Percentiles rank a stretch among this genome's conserved stretches.
phyloP scores from a whole-genome alignment of 1,140 invertebrate species.

The Aphelenchoides fujianensis region DNA sequence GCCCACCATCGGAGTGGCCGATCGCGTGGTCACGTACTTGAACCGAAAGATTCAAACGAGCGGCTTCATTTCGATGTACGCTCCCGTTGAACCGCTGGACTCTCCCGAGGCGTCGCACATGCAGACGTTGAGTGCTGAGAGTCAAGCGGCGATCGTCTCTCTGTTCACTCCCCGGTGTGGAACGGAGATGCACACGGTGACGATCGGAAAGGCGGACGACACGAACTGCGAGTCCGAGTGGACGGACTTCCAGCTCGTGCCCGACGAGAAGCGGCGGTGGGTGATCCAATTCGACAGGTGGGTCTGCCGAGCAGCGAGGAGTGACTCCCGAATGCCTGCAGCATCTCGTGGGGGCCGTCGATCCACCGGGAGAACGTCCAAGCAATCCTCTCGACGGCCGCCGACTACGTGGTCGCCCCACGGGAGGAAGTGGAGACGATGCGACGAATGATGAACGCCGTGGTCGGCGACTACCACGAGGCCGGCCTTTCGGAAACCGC shows the following conservation, averaged over 20 bases:
- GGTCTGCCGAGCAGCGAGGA: neutral
- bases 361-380: neutral
- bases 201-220: conserved; percentile 5
- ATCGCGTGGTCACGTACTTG: neutral
- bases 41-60: neutral
- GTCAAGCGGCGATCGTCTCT: neutral
- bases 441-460: neutral
- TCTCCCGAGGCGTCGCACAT: conserved; percentile 3
- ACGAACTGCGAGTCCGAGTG: conserved; percentile 8
- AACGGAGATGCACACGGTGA: neutral
- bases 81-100: neutral
- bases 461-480: neutral
- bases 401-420: neutral
- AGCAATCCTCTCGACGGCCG: conserved; percentile 7
- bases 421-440: neutral
- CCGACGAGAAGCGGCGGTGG: neutral
- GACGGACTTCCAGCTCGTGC: neutral
- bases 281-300: neutral
- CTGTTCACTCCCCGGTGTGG: conserved; percentile 6
- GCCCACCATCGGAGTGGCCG: neutral
- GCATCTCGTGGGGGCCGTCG: neutral
- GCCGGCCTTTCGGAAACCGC: neutral
- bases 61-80: conserved; percentile 4
- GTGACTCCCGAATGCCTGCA: neutral
- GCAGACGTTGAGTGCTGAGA: neutral